These are phyloP conservation scores for Archocentrus centrarchus DNA, from an alignment of 2,113 vertebrate genomes.

Conservation along the genomic window DNA sequence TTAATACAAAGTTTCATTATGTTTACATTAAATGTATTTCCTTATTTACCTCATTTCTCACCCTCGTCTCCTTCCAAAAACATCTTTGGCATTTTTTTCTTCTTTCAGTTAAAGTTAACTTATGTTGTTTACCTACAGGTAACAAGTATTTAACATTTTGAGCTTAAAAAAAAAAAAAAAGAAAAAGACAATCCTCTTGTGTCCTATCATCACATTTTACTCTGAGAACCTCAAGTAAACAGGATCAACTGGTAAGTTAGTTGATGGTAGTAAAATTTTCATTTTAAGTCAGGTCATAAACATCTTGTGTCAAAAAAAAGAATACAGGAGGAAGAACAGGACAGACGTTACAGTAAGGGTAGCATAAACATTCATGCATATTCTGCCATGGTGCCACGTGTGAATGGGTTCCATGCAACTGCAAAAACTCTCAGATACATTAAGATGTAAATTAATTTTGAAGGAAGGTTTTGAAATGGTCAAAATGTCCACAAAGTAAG, in stretches of 20 bases:
- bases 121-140: too few species aligned
- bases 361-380: background rate
- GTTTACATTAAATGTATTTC: too few species aligned
- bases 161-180: too few species aligned
- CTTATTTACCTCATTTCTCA: too few species aligned
- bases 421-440: background rate
- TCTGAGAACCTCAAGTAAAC: background rate
- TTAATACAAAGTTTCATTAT: too few species aligned
- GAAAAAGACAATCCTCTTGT: background rate
- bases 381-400: background rate
- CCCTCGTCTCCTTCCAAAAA: too few species aligned
- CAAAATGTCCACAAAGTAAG: constrained; percentile 37
- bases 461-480: constrained; percentile 1
- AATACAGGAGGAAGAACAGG: background rate
- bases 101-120: too few species aligned
- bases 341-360: background rate
- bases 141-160: too few species aligned
- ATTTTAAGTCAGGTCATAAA: background rate
- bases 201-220: background rate
- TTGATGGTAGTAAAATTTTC: background rate
- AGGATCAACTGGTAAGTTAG: background rate
- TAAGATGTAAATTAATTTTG: constrained; percentile 5
- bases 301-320: constrained; percentile 1
- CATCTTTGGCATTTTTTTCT: too few species aligned
- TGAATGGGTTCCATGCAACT: background rate